Conservation (phyloP, 2,113 vertebrate genomes). For the Trogon surrucura region DNA sequence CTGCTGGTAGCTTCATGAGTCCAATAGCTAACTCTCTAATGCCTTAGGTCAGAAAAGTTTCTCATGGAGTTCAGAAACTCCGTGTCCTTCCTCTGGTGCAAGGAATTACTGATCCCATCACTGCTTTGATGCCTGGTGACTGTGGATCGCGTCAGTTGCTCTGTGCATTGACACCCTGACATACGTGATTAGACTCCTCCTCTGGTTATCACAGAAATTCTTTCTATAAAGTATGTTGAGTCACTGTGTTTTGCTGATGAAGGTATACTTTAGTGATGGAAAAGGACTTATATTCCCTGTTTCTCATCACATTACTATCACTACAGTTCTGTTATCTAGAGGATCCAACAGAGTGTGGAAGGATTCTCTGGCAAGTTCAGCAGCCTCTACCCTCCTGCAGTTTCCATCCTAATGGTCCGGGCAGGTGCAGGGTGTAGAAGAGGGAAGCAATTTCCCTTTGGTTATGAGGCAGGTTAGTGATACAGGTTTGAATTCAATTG, state of each 20-base stretch:
- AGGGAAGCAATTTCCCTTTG: background rate
- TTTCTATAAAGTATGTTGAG: rapidly evolving
- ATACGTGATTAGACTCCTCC: rapidly evolving
- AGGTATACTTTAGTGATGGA: background rate
- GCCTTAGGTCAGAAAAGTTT: background rate
- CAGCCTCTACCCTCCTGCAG: background rate
- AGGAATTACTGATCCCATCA: background rate
- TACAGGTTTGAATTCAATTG: background rate
- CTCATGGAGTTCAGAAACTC: background rate
- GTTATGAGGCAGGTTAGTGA: background rate
- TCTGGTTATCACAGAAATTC: background rate
- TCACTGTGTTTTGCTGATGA: background rate
- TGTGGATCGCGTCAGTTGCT: background rate
- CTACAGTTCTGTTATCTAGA: background rate
- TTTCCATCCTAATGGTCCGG: background rate
- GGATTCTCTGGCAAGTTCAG: background rate
- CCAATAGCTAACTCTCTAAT: background rate
- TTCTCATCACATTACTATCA: background rate
- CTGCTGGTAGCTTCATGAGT: background rate
- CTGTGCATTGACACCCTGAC: background rate
- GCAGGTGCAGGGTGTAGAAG: background rate
- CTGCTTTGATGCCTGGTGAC: background rate
- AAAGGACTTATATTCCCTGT: background rate
- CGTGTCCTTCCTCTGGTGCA: background rate
- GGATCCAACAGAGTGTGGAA: background rate